Evolutionary conservation across 1,140 invertebrate species (phyloP).

Genomic region (Euura saliciscinereae): DNA sequence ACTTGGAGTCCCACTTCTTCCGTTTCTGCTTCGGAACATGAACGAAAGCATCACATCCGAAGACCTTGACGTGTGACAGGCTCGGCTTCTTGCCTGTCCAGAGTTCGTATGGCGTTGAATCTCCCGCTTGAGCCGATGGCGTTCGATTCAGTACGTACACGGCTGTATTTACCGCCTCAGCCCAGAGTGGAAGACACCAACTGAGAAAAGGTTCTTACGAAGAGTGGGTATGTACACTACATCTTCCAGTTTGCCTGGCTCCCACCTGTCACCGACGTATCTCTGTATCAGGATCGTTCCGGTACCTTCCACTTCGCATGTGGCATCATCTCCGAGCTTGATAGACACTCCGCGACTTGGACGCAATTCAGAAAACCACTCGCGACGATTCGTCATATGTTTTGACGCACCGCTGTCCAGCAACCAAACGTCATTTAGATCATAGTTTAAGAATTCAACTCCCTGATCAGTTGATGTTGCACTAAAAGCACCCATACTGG

Average conservation of each 20-base stretch:
- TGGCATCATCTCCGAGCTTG: slow-evolving; percentile 28
- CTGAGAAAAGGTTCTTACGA: slow-evolving; percentile 30
- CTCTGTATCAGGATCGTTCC: slow-evolving; percentile 28
- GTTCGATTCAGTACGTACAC: slow-evolving; percentile 27
- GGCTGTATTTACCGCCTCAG: slow-evolving; percentile 53
- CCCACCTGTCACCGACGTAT: slow-evolving; percentile 26
- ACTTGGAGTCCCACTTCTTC: slow-evolving; percentile 27
- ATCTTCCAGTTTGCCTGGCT: slow-evolving; percentile 23
- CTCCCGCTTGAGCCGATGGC: slow-evolving; percentile 11
- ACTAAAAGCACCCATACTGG: too few relatives aligned
- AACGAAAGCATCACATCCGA: slow-evolving; percentile 22
- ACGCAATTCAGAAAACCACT: slow-evolving; percentile 30
- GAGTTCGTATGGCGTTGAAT: slow-evolving; percentile 17
- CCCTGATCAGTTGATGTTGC: too few relatives aligned
- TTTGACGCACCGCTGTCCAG: too few relatives aligned
- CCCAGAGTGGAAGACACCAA: slow-evolving; percentile 44
- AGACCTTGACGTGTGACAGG: slow-evolving; percentile 23
- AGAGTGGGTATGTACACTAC: slow-evolving; percentile 26
- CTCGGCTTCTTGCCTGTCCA: slow-evolving; percentile 21
- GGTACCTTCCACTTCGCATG: slow-evolving; percentile 20
- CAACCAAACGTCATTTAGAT: too few relatives aligned
- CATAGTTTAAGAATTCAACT: too few relatives aligned
- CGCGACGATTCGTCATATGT: slow-evolving; percentile 24
- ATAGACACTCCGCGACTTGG: slow-evolving; percentile 20
- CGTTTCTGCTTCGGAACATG: slow-evolving; percentile 15